phyloP scores from a whole-genome alignment of 2,888 invertebrate genomes.

The Periphyllus acericola region DNA sequence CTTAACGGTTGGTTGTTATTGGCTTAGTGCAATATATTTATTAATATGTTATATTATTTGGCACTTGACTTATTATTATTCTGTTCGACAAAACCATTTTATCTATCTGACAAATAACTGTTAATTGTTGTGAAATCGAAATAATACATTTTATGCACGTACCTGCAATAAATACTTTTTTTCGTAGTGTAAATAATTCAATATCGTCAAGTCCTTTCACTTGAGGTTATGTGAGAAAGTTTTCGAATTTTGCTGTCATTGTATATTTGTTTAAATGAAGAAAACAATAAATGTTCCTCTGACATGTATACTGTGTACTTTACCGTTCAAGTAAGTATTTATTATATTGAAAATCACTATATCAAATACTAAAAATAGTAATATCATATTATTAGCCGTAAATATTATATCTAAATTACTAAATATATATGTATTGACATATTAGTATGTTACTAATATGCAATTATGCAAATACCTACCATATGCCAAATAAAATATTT shows the following conservation, averaged over 20 bases:
- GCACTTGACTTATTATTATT: not conserved
- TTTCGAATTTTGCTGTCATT: not conserved
- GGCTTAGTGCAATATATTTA: not conserved
- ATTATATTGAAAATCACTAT: not conserved
- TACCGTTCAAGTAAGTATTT: not conserved
- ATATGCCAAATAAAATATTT: not conserved
- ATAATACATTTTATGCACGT: not conserved
- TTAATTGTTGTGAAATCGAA: not conserved
- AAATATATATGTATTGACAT: not conserved
- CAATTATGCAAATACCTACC: not conserved
- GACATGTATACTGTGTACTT: not conserved
- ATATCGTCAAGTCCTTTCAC: slow-evolving; percentile 24
- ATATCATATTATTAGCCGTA: no score
- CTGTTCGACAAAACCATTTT: not conserved
- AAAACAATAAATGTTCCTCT: no score
- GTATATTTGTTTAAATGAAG: not conserved
- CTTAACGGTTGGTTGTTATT: not conserved
- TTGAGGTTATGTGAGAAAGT: not conserved
- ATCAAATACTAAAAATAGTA: no score
- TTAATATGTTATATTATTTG: not conserved
- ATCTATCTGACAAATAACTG: not conserved
- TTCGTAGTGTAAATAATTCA: not conserved
- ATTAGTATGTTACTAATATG: no score
- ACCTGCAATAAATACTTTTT: not conserved
- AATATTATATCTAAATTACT: not conserved